Percentiles rank a stretch among this genome's conserved stretches.
phyloP scores from a whole-genome alignment of 2,113 vertebrate genomes.

The Nibea coibor region DNA sequence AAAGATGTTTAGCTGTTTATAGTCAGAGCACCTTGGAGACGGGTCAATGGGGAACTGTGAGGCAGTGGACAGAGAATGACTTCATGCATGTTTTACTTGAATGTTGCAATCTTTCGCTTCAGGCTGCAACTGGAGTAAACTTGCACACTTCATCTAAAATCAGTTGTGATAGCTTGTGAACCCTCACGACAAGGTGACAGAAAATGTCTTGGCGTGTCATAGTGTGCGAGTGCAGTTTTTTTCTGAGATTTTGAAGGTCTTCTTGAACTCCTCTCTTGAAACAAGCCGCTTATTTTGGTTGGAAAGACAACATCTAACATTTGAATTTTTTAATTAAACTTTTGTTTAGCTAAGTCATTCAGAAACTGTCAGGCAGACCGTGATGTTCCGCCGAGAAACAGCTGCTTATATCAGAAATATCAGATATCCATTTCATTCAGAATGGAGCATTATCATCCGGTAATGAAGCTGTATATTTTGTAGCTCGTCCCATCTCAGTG shows the following conservation, averaged over 20 bases:
- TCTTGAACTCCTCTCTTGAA: not conserved
- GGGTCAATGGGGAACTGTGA: not conserved
- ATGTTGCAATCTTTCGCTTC: not conserved
- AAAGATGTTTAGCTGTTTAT: not conserved
- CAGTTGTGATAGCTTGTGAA: no score
- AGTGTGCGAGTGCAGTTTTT: not conserved
- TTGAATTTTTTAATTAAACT: not conserved
- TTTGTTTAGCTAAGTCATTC: not conserved
- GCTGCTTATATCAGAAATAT: not conserved
- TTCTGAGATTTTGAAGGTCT: not conserved
- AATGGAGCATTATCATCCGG: not conserved
- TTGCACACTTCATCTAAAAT: not conserved
- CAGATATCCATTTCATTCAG: constrained; percentile 15
- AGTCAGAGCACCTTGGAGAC: not conserved
- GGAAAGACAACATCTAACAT: no score
- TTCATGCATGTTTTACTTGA: not conserved
- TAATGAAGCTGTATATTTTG: constrained; percentile 29
- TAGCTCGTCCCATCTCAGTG: constrained; percentile 24
- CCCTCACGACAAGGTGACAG: not conserved
- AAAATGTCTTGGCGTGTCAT: not conserved
- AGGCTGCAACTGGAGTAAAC: no score
- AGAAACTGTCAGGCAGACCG: not conserved
- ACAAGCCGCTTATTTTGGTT: not conserved
- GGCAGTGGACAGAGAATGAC: not conserved
- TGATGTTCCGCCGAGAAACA: not conserved